Base-by-base conservation (phyloP, 1,140 invertebrate species). In the Drosophila willistoni region DNA sequence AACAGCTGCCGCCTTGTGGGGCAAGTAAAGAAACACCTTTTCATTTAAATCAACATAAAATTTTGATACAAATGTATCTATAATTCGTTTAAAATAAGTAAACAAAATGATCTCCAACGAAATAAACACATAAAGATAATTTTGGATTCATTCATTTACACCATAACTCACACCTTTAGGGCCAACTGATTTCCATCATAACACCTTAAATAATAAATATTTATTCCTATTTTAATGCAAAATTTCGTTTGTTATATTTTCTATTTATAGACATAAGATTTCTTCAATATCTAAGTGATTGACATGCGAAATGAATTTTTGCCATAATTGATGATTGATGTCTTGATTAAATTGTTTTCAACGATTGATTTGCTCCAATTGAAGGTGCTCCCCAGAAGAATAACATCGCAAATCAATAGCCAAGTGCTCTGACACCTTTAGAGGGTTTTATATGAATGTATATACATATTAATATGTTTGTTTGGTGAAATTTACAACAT, bases 71-170 rank as follows among this genome's bases (percentile, higher is more conserved):
- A 47, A 47, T 47, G 3, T 10, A 12, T 22, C 3, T 5, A 51
- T 36, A 10, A 12, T 10, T 44, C 13, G 1, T 10, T 12, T 22
- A 10, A 70, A 81, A 69, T 85, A 79, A 81, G 78, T 81, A 85
- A 81, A 81, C 51, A 72, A 77, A 81, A 29, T 85, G 81, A 81
- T 85, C 82, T 70, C 60, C 63, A 68, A 56, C 56, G 73, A 77
- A 77, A 71, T 77, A 77, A 78, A 78, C 60, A 61, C 67, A 75
- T 75, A 75, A 71, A 81, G 74, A 56, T 47, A 71, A 42, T 56
- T 39, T 13, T 17, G 19, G 17, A 60, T 39, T 51, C 12, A 14
- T 14, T 36, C 33, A 51, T 44, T 17, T 6, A 51, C 2, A n/a
- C 19, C 44, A 51, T 51, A 51, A 36, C 33, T 22, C 57, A 60